Evolutionary conservation across 1,140 invertebrate species (phyloP).

Genomic region (Pogonomyrmex californicus): DNA sequence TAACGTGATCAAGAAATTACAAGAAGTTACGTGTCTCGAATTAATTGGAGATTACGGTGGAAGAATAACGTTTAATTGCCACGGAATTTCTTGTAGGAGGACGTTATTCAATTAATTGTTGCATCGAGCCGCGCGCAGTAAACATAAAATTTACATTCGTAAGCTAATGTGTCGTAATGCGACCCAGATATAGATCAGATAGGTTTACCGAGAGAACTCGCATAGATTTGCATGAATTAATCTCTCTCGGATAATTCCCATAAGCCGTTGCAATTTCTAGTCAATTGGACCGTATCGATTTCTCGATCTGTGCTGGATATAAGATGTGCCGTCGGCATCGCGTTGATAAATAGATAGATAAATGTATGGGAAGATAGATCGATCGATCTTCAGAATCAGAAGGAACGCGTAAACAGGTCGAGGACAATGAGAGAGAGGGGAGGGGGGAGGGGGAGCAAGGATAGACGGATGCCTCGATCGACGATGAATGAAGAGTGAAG

Average conservation of each 20-base stretch:
- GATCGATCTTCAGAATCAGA: slow-evolving; percentile 29
- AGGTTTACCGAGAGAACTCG: neutral
- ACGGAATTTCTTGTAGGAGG: neutral
- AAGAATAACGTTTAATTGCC: slow-evolving; percentile 3
- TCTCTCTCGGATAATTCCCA: slow-evolving; percentile 5
- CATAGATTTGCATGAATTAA: slow-evolving; percentile 50
- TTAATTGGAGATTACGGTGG: slow-evolving; percentile 3
- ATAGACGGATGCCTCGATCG: slow-evolving; percentile 50
- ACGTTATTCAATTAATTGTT: slow-evolving; percentile 18
- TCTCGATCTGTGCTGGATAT: slow-evolving; percentile 8
- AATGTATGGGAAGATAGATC: slow-evolving; percentile 15
- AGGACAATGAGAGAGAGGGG: too few species aligned
- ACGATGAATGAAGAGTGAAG: slow-evolving; percentile 14
- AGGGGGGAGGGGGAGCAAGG: neutral
- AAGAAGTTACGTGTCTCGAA: neutral
- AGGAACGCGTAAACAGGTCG: slow-evolving; percentile 10
- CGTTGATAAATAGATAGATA: slow-evolving; percentile 26
- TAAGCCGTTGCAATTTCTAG: slow-evolving; percentile 8
- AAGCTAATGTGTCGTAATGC: neutral
- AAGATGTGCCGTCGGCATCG: slow-evolving; percentile 3
- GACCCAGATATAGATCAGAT: slow-evolving; percentile 1
- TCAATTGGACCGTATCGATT: neutral
- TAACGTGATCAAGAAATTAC: slow-evolving; percentile 23
- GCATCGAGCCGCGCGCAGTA: neutral
- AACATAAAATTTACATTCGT: slow-evolving; percentile 12